Evolutionary conservation across 2,113 vertebrate species (phyloP).

Genomic region (Orientallactaga bullata): DNA sequence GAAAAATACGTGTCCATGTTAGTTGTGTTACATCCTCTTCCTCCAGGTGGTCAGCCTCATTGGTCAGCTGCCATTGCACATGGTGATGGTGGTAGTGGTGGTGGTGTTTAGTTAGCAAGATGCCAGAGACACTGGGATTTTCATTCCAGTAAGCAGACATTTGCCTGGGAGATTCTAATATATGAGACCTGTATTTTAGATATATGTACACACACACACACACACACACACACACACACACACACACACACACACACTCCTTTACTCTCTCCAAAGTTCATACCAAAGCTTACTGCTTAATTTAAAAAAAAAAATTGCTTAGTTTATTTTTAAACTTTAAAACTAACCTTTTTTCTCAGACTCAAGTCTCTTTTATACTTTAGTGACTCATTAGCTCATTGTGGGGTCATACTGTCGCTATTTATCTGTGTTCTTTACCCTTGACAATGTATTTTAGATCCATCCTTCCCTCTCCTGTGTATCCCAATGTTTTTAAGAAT

Average conservation of each 20-base stretch:
- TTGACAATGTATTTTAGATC: slow-evolving; percentile 27
- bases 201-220: background rate
- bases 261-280: slow-evolving; percentile 8
- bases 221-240: background rate
- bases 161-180: background rate
- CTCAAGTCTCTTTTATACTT: background rate
- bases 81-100: background rate
- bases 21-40: fast-evolving
- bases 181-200: background rate
- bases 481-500: background rate
- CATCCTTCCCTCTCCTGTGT: background rate
- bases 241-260: background rate
- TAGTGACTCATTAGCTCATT: background rate
- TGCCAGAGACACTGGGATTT: background rate
- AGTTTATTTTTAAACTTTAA: background rate
- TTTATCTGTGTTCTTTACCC: background rate
- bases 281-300: background rate
- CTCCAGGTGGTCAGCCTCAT: background rate
- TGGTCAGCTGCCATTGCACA: background rate
- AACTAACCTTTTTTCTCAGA: background rate
- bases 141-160: background rate
- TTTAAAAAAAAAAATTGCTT: background rate
- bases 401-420: background rate
- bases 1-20: background rate
- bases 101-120: background rate